phyloP scores from a whole-genome alignment of 1,140 invertebrate species.

The Atta colombica region DNA sequence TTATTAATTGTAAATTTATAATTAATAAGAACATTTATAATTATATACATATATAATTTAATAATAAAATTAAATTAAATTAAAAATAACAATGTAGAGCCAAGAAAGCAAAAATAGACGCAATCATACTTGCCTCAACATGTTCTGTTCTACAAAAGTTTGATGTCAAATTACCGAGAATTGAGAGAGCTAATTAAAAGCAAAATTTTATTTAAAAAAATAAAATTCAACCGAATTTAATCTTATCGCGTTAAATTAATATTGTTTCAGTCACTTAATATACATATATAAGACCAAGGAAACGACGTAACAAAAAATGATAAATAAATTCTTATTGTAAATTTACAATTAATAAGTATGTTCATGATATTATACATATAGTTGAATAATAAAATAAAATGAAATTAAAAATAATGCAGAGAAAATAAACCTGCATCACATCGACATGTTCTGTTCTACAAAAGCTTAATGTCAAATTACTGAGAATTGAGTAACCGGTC shows the following conservation, averaged over 20 bases:
- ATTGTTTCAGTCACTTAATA: no score
- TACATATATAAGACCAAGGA: no score
- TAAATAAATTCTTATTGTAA: no score
- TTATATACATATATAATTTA: neutral
- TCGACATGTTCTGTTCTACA: conserved; percentile 10
- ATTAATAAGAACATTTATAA: neutral
- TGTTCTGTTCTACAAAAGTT: conserved; percentile 34
- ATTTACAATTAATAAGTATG: no score
- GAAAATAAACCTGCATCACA: conserved; percentile 26
- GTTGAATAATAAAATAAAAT: neutral
- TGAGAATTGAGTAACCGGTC: conserved; percentile 67
- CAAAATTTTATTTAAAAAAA: no score
- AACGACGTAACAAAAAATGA: no score
- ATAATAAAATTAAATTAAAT: neutral
- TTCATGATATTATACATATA: no score
- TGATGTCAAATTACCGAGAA: conserved; percentile 55
- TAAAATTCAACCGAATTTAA: no score
- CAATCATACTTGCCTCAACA: no score
- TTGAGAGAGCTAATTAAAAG: neutral
- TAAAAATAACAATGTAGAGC: neutral
- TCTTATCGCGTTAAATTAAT: no score
- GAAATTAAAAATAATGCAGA: neutral
- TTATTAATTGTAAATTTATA: neutral
- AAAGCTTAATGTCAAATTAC: conserved; percentile 54
- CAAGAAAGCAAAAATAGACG: no score